Evolutionary conservation across 2,113 vertebrate genomes (phyloP).

Genomic region (Istiophorus platypterus): DNA sequence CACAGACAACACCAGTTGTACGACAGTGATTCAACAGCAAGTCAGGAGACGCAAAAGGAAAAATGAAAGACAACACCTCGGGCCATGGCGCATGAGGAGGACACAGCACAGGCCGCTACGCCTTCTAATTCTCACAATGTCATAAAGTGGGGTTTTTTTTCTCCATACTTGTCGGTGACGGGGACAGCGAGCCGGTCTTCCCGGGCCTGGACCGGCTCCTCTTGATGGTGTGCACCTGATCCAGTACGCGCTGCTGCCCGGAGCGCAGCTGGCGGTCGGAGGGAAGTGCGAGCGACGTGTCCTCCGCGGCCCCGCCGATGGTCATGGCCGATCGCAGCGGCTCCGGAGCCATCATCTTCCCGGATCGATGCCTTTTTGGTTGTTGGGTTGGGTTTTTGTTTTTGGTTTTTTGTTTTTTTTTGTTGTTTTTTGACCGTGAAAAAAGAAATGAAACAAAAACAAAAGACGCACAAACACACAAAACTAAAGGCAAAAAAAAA

Average conservation of each 20-base stretch:
- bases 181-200: constrained; percentile 35
- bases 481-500: too few species aligned
- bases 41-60: too few species aligned
- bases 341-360: constrained; percentile 71
- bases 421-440: too few species aligned
- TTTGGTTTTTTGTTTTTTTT: too few species aligned
- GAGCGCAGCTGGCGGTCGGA: constrained; percentile 71
- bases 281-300: constrained; percentile 85
- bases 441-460: background rate
- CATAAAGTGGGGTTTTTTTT: background rate
- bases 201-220: constrained; percentile 71
- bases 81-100: too few species aligned
- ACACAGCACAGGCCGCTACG: too few species aligned
- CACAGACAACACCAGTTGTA: background rate
- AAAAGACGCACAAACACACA: too few species aligned
- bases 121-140: too few species aligned
- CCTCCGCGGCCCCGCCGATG: constrained; percentile 47
- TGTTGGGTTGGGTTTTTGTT: too few species aligned
- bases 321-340: constrained; percentile 73
- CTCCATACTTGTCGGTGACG: constrained; percentile 72
- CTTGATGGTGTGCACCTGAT: constrained; percentile 81
- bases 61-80: too few species aligned
- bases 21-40: background rate
- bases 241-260: constrained; percentile 79
- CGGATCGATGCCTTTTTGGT: background rate